Conservation (phyloP, 2,888 invertebrate species). For the Terebella lapidaria region DNA sequence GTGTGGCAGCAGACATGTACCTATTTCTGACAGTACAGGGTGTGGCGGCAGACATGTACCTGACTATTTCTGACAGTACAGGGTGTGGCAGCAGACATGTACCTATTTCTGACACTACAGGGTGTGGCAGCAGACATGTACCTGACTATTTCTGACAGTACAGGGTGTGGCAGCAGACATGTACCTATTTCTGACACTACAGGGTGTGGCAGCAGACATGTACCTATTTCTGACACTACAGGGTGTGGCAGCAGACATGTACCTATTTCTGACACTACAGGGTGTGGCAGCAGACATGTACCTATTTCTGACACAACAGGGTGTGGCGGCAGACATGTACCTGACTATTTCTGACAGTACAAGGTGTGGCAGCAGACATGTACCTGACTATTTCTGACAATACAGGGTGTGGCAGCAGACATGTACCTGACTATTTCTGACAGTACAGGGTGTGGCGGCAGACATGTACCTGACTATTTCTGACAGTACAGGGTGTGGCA, state of each 20-base stretch:
- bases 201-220: too few species aligned
- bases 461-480: constrained; percentile 73
- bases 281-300: constrained; percentile 67
- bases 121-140: too few species aligned
- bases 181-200: too few species aligned
- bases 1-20: constrained; percentile 69
- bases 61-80: constrained; percentile 72
- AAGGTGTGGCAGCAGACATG: constrained; percentile 66
- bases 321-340: constrained; percentile 56
- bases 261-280: constrained; percentile 72
- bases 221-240: constrained; percentile 70
- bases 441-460: constrained; percentile 70
- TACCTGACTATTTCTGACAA: constrained; percentile 76
- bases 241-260: constrained; percentile 68
- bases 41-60: constrained; percentile 57
- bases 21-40: too few species aligned
- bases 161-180: constrained; percentile 64
- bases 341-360: constrained; percentile 73
- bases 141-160: constrained; percentile 73
- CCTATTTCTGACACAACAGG: too few species aligned
- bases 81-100: constrained; percentile 68
- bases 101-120: too few species aligned
- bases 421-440: constrained; percentile 75
- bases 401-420: constrained; percentile 66
- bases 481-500: constrained; percentile 72